Percentiles rank a stretch among this genome's conserved stretches.
Conservation (phyloP, 1,140 invertebrate genomes). For the Papilio dardanus region DNA sequence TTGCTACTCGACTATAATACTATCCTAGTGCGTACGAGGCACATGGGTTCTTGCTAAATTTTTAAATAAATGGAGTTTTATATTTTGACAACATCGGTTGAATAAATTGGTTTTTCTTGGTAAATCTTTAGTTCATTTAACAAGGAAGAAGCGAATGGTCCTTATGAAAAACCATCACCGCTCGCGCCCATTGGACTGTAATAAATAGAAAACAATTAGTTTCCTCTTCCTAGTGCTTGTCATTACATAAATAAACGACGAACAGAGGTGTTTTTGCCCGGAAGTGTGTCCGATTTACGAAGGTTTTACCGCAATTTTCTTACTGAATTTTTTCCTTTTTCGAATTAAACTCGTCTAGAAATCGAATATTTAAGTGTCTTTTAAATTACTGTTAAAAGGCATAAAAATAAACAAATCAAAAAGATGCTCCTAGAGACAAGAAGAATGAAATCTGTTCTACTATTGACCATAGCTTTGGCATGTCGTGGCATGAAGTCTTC, state of each 20-base stretch:
- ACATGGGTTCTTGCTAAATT: no score
- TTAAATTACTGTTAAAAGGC: neutral
- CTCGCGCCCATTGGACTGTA: constrained; percentile 16
- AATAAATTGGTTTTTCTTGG: neutral
- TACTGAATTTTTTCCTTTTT: neutral
- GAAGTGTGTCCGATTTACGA: constrained; percentile 11
- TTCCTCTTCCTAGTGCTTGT: constrained; percentile 20
- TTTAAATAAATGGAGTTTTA: no score
- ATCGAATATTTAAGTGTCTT: neutral
- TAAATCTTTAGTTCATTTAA: neutral
- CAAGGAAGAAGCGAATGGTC: neutral
- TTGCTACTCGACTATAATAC: no score
- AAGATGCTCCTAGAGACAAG: neutral
- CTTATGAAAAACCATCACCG: neutral
- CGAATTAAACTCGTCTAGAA: neutral
- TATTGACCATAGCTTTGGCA: neutral
- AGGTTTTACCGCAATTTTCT: constrained; percentile 26
- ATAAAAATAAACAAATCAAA: neutral
- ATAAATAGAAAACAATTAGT: constrained; percentile 28
- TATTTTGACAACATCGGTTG: neutral
- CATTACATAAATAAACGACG: constrained; percentile 8
- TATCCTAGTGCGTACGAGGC: no score
- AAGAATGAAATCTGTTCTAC: neutral
- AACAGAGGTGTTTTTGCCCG: neutral
- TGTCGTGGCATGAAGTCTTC: neutral